Base-by-base conservation (phyloP, 2,113 vertebrate species). In the Hippocampus comes region DNA sequence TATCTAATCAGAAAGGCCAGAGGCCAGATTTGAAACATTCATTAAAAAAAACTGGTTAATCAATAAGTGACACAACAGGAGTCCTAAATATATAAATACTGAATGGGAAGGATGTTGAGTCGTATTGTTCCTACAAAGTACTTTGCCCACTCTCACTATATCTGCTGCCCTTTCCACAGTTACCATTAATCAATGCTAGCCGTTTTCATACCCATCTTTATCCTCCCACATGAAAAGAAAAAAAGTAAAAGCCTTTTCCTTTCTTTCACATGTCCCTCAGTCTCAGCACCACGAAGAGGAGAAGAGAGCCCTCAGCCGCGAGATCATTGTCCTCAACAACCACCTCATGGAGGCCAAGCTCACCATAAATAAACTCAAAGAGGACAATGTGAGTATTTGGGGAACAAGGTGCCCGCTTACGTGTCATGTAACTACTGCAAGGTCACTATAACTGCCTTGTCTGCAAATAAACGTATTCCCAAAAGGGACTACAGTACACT, bases 291-390 rank as follows among this genome's bases (percentile, higher is more conserved):
- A 97, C 0, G 96, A 99, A 77, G 96, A 98, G 74, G 96, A 99
- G 87, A 99, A 97, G 86, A 93, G 95, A 74, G 94, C 95, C 12
- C 91, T 99, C 82, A 96, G 93, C 83, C 94, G 95, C 11, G 96
- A 99, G 92, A 95, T 99, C 66, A 94, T 96, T 23, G 93, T 95
- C 73, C 96, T 99, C 84, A 99, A 97, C 86, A 97, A 96, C 86
- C 96, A 98, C 86, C 93, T 99, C 81, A 93, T 96, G 93, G 96
- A 99, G 85, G 95, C 96, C 63, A 97, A 97, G 90, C 93, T 98
- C 90, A 97, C 95, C 20, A 97, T 99, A 63, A 94, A 98, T 86
- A 97, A 98, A 89, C 94, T 99, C 74, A 92, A 93, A 60, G 94
- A 96, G 87, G 95, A 98, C 89, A 99, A 98, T 12, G 97, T 99